Conservation (phyloP, 2,113 vertebrate genomes). For the Piaya cayana region DNA sequence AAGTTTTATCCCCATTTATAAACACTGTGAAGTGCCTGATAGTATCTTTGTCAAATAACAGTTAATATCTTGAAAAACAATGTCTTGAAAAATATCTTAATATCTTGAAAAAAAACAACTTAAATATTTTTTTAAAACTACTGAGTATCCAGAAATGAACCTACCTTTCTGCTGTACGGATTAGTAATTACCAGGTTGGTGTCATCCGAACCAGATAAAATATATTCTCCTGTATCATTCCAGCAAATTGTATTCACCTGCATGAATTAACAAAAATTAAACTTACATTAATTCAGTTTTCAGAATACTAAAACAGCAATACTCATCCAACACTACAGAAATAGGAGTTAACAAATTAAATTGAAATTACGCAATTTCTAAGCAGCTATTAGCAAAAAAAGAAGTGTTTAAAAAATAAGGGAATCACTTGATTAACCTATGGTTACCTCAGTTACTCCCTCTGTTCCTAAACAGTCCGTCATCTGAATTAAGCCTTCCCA, state of each 20-base stretch:
- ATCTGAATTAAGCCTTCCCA: background rate
- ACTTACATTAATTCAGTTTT: background rate
- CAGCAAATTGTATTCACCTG: conserved; percentile 99
- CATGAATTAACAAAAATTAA: conserved; percentile 20
- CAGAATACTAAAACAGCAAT: background rate
- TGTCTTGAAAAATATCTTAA: background rate
- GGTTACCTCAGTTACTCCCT: background rate
- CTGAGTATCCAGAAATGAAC: background rate
- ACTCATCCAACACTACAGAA: background rate
- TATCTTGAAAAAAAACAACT: background rate
- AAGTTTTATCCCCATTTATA: background rate
- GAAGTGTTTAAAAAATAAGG: background rate
- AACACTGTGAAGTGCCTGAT: background rate
- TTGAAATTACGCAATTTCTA: background rate
- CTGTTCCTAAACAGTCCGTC: background rate
- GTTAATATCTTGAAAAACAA: background rate
- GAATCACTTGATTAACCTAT: conserved; percentile 8
- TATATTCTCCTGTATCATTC: conserved; percentile 97
- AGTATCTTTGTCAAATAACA: background rate
- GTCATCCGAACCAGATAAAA: conserved; percentile 96
- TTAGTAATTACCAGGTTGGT: conserved; percentile 96
- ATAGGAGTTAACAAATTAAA: background rate
- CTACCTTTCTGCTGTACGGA: conserved; percentile 97
- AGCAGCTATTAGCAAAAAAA: background rate
- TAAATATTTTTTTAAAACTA: background rate